A percentile compares a stretch with the other conserved stretches of the same genome.
Conservation (phyloP, 92 coral and sea anemone genomes). For the Umimayanthus kanabou region DNA sequence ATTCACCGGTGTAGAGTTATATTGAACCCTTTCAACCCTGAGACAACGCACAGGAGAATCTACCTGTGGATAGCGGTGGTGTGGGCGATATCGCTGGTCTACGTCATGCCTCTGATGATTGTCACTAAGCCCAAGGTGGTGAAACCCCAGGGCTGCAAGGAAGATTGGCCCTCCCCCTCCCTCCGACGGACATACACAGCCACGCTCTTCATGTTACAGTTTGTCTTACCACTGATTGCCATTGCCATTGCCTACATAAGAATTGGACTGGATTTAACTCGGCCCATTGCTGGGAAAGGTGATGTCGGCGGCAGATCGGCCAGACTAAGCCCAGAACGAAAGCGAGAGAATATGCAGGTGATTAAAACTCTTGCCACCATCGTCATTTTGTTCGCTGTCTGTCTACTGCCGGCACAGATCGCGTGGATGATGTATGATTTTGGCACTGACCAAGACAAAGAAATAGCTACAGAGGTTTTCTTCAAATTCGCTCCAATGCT, state of each 20-base stretch:
- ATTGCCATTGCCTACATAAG: conserved; percentile 90
- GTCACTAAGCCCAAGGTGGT: conserved; percentile 61
- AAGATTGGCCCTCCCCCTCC: conserved; percentile 71
- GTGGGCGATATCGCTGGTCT: conserved; percentile 75
- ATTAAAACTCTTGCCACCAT: conserved; percentile 91
- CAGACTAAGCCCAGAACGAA: conserved; percentile 62
- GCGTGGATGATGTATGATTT: conserved; percentile 96
- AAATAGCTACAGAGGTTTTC: conserved; percentile 60
- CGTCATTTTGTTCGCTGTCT: conserved; percentile 83
- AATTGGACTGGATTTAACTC: conserved; percentile 85
- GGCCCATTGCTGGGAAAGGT: conserved; percentile 58
- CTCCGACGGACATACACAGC: conserved; percentile 85
- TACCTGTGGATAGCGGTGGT: conserved; percentile 72
- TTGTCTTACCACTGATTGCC: conserved; percentile 75
- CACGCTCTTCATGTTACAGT: conserved; percentile 71
- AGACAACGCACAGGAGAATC: conserved; percentile 71
- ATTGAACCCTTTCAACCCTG: conserved; percentile 84
- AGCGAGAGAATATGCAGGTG: conserved; percentile 88
- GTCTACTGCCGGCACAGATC: conserved; percentile 91
- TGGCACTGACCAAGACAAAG: conserved; percentile 64
- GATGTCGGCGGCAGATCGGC: conserved; percentile 47
- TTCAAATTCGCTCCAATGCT: conserved; percentile 72
- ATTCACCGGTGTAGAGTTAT: conserved; percentile 84
- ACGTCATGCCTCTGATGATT: conserved; percentile 76
- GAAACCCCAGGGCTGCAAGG: conserved; percentile 78